phyloP scores from a whole-genome alignment of 2,888 invertebrate genomes.

The Plusia festucae region DNA sequence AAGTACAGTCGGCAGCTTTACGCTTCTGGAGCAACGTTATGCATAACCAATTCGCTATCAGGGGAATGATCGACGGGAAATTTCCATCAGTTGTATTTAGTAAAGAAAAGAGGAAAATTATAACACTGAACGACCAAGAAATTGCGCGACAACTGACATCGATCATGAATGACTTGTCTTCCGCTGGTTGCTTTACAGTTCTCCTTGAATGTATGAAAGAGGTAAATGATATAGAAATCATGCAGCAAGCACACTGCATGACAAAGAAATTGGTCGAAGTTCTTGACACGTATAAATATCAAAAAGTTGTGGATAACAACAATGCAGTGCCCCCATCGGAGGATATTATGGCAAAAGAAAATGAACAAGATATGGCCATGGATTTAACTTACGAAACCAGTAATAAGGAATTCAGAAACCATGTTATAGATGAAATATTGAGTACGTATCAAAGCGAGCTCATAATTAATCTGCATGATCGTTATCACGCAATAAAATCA shows the following conservation, averaged over 20 bases:
- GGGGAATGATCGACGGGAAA: slow-evolving; percentile 93
- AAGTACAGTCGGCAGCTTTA: slow-evolving; percentile 92
- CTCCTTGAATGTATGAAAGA: slow-evolving; percentile 90
- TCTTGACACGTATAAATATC: slow-evolving; percentile 84
- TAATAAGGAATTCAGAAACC: slow-evolving; percentile 31
- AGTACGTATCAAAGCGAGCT: slow-evolving; percentile 87
- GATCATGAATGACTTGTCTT: slow-evolving; percentile 90
- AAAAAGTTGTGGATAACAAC: slow-evolving; percentile 33
- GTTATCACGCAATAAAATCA: slow-evolving; percentile 39
- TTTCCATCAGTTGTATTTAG: slow-evolving; percentile 93
- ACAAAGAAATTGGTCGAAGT: slow-evolving; percentile 82
- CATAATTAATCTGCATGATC: slow-evolving; percentile 86
- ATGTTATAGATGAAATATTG: slow-evolving; percentile 89
- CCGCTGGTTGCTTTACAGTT: slow-evolving; percentile 91
- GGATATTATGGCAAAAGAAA: background rate
- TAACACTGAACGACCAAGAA: slow-evolving; percentile 90
- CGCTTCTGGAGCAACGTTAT: slow-evolving; percentile 91
- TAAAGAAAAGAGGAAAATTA: slow-evolving; percentile 92
- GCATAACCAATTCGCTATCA: slow-evolving; percentile 77
- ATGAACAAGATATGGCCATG: slow-evolving; percentile 24
- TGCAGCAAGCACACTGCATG: slow-evolving; percentile 88
- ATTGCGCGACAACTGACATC: slow-evolving; percentile 89
- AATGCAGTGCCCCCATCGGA: slow-evolving; percentile 21
- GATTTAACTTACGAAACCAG: slow-evolving; percentile 25
- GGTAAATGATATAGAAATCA: slow-evolving; percentile 91